Base-by-base conservation (phyloP, 1,140 invertebrate genomes). In the Prorops nasuta region DNA sequence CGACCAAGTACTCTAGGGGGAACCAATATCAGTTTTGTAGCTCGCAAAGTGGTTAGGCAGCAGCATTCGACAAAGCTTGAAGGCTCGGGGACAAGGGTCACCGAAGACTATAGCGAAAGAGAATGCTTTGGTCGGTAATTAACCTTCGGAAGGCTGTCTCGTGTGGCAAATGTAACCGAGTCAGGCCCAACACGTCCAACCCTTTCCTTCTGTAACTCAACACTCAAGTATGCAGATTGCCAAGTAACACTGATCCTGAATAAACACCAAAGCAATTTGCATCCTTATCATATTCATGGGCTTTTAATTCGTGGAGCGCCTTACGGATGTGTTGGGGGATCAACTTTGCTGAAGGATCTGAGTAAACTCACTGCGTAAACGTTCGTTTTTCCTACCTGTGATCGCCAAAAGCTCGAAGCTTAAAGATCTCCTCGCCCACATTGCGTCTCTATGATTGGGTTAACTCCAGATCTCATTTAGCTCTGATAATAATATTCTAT, bases 231-330 rank as follows among this genome's bases (percentile, higher is more conserved):
- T 68, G 67, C 53, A 67, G 60, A 69, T 66, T 56, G 49, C 28
- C 51, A 19, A 49, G 55, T 57, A 58, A 66, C 54, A 57, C 53
- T 43, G 60, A 63, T 61, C 60, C 63, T 45, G 43, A 56, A 39
- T 49, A 64, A 66, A 69, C 64, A 67, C 44, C 35, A 31, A 4
- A 42, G 6, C 18, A 51, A 68, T 71, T 68, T 66, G 60, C 67
- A 63, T 67, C 55, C 58, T 69, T 66, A 64, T 56, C 51, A 59
- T 66, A 71, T 71, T 71, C 68, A 71, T 71, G 60, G 61, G 54
- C 45, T 60, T 65, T 66, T 67, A 65, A 69, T 66, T 63, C 59
- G 51, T 19, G 36, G 35, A 46, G 36, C 28, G 41, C 49, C 39
- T 40, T 42, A 22, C 3, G 31, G 39, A 36, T 28, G 40, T 34